A percentile compares a stretch with the other conserved stretches of the same genome.
These are phyloP conservation scores for Corythornis leucogaster DNA, from an alignment of 2,797 vertebrate genomes.

Conservation along the genomic window DNA sequence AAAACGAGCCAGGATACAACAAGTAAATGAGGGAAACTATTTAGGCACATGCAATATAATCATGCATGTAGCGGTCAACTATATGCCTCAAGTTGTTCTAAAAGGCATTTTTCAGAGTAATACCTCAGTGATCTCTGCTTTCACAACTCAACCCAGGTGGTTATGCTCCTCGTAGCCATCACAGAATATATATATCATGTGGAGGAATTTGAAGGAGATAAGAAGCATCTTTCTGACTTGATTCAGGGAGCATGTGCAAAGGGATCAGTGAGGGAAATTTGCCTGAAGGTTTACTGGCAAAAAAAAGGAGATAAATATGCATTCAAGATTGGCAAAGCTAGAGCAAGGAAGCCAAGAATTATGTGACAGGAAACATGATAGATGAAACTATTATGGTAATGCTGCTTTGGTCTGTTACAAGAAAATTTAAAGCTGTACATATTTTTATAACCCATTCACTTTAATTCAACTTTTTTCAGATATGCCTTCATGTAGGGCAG, in stretches of 20 bases:
- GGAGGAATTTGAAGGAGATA: conserved; percentile 1
- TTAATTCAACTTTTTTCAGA: conserved; percentile 11
- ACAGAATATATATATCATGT: neutral
- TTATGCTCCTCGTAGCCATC: neutral
- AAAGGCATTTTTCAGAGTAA: neutral
- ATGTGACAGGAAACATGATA: conserved; percentile 34
- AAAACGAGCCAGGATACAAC: neutral
- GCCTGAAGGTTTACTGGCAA: conserved; percentile 37
- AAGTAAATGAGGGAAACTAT: neutral
- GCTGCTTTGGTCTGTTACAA: conserved; percentile 35
- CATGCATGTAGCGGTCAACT: neutral
- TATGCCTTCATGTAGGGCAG: conserved; percentile 15
- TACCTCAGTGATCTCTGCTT: neutral
- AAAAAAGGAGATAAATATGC: conserved; percentile 33
- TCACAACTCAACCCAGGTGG: neutral
- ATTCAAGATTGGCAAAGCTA: neutral
- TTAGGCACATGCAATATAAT: neutral
- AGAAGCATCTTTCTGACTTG: conserved; percentile 4
- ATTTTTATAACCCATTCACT: conserved; percentile 42
- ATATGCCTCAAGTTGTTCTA: neutral
- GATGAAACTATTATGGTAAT: conserved; percentile 49
- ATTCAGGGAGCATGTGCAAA: neutral
- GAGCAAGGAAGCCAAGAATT: neutral
- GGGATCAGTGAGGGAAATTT: neutral
- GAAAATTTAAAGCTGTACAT: conserved; percentile 41